Evolutionary conservation across 2,113 vertebrate genomes (phyloP).

Genomic region (Ceyx melanurus): DNA sequence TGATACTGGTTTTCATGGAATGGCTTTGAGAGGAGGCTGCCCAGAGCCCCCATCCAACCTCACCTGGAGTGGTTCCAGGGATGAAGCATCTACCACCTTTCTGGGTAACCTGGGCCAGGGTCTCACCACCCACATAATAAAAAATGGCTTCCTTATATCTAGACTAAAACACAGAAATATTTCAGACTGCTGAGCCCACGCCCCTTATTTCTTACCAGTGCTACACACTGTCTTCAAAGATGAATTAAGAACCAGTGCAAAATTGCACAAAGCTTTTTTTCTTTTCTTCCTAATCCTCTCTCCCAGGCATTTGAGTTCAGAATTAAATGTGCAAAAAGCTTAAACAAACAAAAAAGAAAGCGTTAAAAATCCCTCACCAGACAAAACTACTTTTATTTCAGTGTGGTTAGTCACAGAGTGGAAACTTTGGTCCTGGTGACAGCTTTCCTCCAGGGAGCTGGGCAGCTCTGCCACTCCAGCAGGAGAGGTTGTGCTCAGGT

Average conservation of each 20-base stretch:
- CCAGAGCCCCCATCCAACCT: background rate
- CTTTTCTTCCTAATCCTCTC: background rate
- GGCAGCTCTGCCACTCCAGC: background rate
- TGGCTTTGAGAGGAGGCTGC: background rate
- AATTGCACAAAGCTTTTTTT: background rate
- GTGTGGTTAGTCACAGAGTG: background rate
- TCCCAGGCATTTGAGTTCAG: background rate
- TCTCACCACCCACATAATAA: background rate
- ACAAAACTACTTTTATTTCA: background rate
- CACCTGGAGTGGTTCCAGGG: background rate
- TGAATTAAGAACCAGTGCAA: background rate
- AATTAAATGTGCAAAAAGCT: background rate
- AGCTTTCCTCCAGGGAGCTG: background rate
- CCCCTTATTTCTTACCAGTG: background rate
- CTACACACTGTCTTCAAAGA: background rate
- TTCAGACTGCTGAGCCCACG: background rate
- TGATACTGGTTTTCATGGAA: background rate
- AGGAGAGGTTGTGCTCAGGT: background rate
- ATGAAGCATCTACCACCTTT: background rate
- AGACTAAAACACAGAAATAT: background rate
- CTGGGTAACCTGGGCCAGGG: background rate
- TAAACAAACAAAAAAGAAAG: background rate
- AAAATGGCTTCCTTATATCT: background rate
- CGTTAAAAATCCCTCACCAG: accelerated
- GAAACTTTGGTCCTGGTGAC: background rate